Evolutionary conservation across 2,797 vertebrate species (phyloP).

Genomic region (Lepus oiostolus): DNA sequence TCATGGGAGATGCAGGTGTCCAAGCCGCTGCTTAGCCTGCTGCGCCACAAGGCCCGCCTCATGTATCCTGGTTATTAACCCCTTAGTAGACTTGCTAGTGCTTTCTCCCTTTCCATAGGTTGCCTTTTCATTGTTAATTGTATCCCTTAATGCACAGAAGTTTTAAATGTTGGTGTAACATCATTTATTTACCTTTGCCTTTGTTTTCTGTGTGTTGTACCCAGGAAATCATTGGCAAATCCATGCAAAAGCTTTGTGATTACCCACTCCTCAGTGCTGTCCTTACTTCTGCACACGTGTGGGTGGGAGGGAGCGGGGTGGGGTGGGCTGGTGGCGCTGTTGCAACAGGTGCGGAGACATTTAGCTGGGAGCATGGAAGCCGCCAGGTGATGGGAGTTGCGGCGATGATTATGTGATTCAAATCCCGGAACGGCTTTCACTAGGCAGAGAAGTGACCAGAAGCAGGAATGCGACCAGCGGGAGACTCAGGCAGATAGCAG

Average conservation of each 20-base stretch:
- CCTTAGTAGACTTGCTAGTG: not conserved
- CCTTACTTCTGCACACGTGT: not conserved
- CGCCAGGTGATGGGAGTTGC: too few relatives aligned
- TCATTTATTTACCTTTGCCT: not conserved
- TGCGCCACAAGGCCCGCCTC: not conserved
- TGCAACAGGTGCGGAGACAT: not conserved
- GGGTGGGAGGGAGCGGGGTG: not conserved
- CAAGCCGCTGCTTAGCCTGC: too few relatives aligned
- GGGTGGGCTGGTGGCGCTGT: too few relatives aligned
- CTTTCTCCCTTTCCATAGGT: not conserved
- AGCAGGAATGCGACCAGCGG: not conserved
- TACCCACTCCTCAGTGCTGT: not conserved
- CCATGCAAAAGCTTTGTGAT: not conserved
- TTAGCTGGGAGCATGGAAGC: not conserved
- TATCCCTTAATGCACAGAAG: not conserved
- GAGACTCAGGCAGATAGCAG: not conserved
- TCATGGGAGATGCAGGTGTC: too few relatives aligned
- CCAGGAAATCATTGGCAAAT: not conserved
- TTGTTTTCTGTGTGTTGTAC: not conserved
- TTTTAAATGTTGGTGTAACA: not conserved
- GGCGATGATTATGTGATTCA: not conserved
- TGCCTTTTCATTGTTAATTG: not conserved
- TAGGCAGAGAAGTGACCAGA: not conserved
- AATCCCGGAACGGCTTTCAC: not conserved
- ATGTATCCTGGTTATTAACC: not conserved